Evolutionary conservation across 1,140 invertebrate species (phyloP), one percentile per base, ranked within the genome.

Genomic region (Lasioglossum albipes): DNA sequence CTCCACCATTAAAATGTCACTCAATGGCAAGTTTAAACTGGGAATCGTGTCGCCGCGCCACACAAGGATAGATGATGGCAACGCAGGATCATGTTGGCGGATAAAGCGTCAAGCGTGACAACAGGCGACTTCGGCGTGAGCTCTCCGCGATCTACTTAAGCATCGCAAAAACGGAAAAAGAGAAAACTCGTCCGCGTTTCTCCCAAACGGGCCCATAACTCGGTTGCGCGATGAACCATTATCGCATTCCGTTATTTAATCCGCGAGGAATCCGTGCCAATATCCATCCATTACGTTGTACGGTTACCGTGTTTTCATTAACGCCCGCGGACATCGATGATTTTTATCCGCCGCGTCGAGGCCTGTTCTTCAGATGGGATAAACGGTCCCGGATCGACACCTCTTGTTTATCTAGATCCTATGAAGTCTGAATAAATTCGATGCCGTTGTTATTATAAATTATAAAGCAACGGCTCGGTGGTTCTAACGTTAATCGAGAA

Each of bases 111-210:
- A 6, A 16, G 52, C 54, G 57, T 59, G 57, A 57, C 54, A 57
- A n/a, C 54, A 52, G 52, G 52, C 52, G 52, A 10, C 45, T 54
- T 54, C 52, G 5, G 16, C 20, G 45, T 20, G 57, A 54, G 57
- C n/a, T 9, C 20, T 10, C 18, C 20, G n/a, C n/a, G 57, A 59
- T 59, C 57, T 59, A 59, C 67, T 73, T 66, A 20, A 66, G 22
- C 9, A 31, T 36, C 22, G 49, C 18, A 20, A 59, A 73, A 73
- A 73, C 73, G 77, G 20, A 49, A 65, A 79, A 79, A 66, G 70
- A 73, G 70, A 66, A 73, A 79, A 73, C 69, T 73, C 69, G 77
- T n/a, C 69, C 77, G 77, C 77, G 54, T 79, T 79, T 79, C 62
- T 66, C 41, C 16, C 36, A 74, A 73, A 65, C 12, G 36, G 42